These are phyloP conservation scores for Homarus gammarus DNA, from an alignment of 2,888 invertebrate species.

Conservation along the genomic window DNA sequence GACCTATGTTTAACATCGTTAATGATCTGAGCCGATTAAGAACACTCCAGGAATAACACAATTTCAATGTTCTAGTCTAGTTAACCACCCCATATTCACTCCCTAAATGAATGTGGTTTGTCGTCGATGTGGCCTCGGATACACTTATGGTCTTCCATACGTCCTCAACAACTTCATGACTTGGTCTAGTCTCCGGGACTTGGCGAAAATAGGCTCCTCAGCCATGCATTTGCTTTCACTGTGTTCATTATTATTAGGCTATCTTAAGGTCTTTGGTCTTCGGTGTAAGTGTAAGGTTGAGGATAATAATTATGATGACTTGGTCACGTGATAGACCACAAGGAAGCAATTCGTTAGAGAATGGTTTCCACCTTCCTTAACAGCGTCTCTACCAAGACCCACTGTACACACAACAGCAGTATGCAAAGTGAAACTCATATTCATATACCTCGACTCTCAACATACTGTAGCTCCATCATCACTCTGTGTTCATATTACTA, in stretches of 20 bases:
- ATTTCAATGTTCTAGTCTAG: neutral
- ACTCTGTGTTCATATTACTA: neutral
- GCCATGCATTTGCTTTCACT: neutral
- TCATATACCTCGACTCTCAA: neutral
- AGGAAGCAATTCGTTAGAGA: neutral
- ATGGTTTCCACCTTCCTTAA: neutral
- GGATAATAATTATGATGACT: neutral
- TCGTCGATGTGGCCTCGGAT: neutral
- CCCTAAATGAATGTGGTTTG: neutral
- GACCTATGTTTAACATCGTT: neutral
- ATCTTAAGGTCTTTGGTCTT: neutral
- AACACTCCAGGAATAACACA: neutral
- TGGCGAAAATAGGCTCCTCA: neutral
- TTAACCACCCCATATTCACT: conserved; percentile 5
- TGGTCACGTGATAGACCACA: neutral
- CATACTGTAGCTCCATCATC: neutral
- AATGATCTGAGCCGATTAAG: neutral
- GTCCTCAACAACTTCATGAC: neutral
- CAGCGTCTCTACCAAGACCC: neutral
- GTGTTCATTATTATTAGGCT: neutral
- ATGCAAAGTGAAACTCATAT: neutral
- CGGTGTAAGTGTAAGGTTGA: neutral
- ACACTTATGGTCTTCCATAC: conserved; percentile 1
- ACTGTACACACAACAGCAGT: neutral
- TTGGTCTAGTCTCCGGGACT: conserved; percentile 10